A percentile compares a stretch with the other conserved stretches of the same genome.
Conservation (phyloP, 2,888 invertebrate species). For the Theristus sp. region DNA sequence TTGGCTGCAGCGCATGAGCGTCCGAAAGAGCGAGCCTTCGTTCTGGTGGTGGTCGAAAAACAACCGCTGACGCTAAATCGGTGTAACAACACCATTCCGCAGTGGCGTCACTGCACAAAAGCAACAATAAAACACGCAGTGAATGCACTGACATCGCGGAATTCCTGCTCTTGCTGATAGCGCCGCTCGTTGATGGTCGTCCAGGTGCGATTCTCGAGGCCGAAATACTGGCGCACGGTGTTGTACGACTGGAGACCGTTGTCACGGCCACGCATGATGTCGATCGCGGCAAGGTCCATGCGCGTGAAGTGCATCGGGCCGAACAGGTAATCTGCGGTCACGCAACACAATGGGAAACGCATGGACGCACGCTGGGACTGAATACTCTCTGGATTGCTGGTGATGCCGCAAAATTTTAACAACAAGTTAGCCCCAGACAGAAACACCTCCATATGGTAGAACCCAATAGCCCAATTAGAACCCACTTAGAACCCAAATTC, state of each 20-base stretch:
- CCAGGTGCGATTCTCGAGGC: conserved; percentile 40
- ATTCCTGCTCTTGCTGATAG: conserved; percentile 44
- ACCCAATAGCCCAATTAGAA: too few relatives aligned
- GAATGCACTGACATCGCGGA: conserved; percentile 4
- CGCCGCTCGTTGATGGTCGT: conserved; percentile 65
- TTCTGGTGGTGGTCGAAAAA: too few relatives aligned
- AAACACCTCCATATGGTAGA: too few relatives aligned
- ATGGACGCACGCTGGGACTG: background rate
- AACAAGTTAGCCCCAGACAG: background rate
- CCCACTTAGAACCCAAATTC: too few relatives aligned
- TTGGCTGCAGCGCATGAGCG: too few relatives aligned
- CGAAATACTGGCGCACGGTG: conserved; percentile 38
- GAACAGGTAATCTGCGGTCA: conserved; percentile 42
- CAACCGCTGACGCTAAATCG: too few relatives aligned
- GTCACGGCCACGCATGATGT: conserved; percentile 92
- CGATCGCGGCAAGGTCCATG: conserved; percentile 76
- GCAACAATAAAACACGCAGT: background rate
- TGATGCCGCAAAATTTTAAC: background rate
- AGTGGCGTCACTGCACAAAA: background rate
- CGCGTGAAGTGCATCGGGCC: conserved; percentile 95
- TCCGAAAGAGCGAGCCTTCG: too few relatives aligned
- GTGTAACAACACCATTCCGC: background rate
- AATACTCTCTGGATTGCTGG: too few relatives aligned
- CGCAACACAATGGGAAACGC: background rate
- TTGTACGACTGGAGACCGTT: conserved; percentile 89